Base-by-base conservation (phyloP, 1,140 invertebrate genomes). In the Caenorhabditis remanei region DNA sequence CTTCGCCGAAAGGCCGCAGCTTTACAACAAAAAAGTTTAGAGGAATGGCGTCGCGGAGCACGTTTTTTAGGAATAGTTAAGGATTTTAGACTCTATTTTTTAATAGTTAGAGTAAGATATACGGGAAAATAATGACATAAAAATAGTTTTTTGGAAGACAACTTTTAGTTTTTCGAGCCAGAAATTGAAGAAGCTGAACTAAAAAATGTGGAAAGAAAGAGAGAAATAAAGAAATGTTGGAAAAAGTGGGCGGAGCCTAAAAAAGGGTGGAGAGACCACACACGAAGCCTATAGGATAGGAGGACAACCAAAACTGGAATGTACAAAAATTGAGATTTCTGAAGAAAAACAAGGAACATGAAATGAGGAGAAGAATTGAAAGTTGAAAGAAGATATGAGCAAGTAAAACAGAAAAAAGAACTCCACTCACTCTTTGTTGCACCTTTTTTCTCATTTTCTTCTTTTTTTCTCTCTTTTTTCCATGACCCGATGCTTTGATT, bases 321-420 rank as follows among this genome's bases (percentile, higher is more conserved):
- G 21, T 40, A 14, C 2, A 63, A 63, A 24, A 13, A 11, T 13
- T 63, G 24, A 32, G 11, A 9, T 21, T 21, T 63, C 19, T 32
- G 14, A 7, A n/a, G n/a, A 63, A 63, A 58, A n/a, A 13, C 24
- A 8, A 24, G 43, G 19, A 79, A 43, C 13, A 79, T 19, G 13
- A 50, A 79, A 43, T 46, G 19, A 48, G 9, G 19, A 75, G 6
- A 24, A 65, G 61, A 4, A 41, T 40, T n/a, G 41, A 24, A 50
- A 79, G 71, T 79, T 79, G 71, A 79, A 79, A 79, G 71, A 79
- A 79, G 71, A 79, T 79, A 79, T 50, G 71, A 50, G 14, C 9
- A 79, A 79, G 11, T 4, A n/a, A 71, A 71, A 46, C 13, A 46
- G 19, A n/a, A 58, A 24, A 21, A 24, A 24, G 19, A 79, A 24